Base-by-base conservation (phyloP, 1,140 invertebrate genomes). In the Papilio aristodemus region DNA sequence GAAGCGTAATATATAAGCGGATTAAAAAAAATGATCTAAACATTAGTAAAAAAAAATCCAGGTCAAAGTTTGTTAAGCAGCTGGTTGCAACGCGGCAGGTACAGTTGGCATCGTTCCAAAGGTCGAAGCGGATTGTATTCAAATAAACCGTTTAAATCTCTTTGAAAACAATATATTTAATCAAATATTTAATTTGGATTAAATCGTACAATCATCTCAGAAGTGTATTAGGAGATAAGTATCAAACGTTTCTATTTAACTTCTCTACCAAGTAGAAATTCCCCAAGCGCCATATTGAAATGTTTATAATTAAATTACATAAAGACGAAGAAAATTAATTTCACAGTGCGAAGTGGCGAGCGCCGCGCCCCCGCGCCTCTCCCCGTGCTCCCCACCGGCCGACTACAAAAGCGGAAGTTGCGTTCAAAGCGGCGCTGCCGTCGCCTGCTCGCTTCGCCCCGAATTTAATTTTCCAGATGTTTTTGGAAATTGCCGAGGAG, bases 221-320 rank as follows among this genome's bases (percentile, higher is more conserved):
- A 90, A 90, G 82, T 88, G 85, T 87, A 91, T 91, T 86, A 86
- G 81, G 77, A 89, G 87, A 91, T 91, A 89, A 91, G 87, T 88
- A 91, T 91, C 87, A 88, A 91, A 89, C 89, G 89, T 85, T 91
- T 91, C 87, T 87, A 90, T 91, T 91, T 88, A 90, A 91, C 86
- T 89, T 87, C 83, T 80, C 83, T 83, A 77, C 75, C 67, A 75
- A 75, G 85, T 82, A 85, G 83, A 87, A 90, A 89, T 87, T 90
- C 87, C 86, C 86, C 63, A 80, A 80, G 84, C 87, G 87, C 87
- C 84, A 90, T 91, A 91, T 90, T 90, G 89, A 91, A 91, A 91
- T 91, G 89, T 90, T 91, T 90, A 91, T 91, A 91, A 91, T 91
- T 91, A 89, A 91, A 91, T 91, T 91, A 90, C 88, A 91, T 91